These are phyloP conservation scores for Agriotes lineatus DNA, from an alignment of 2,888 invertebrate species.

Conservation along the genomic window DNA sequence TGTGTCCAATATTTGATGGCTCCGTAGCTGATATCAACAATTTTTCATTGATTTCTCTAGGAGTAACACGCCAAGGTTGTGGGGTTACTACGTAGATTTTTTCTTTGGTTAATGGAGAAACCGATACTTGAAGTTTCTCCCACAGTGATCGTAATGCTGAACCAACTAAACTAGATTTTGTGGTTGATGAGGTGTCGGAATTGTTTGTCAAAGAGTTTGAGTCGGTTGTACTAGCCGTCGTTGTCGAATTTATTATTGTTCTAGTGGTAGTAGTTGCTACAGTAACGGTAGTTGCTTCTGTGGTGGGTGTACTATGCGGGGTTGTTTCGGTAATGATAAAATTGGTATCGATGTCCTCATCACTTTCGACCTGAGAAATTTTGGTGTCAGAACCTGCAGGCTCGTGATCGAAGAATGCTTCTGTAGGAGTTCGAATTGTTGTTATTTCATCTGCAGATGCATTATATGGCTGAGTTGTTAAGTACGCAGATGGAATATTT, in stretches of 20 bases:
- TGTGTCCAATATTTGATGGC: constrained; percentile 64
- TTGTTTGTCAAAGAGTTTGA: not conserved
- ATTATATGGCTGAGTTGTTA: constrained; percentile 72
- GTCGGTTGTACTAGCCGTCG: not conserved
- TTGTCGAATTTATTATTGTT: not conserved
- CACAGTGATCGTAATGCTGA: constrained; percentile 69
- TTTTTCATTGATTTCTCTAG: constrained; percentile 62
- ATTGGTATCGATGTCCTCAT: constrained; percentile 58
- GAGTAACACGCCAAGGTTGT: constrained; percentile 69
- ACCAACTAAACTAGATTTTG: constrained; percentile 50
- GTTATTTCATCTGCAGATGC: constrained; percentile 37
- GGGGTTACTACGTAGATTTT: constrained; percentile 88
- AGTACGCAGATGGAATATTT: constrained; percentile 82
- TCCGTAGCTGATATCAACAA: constrained; percentile 47
- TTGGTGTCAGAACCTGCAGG: constrained; percentile 57
- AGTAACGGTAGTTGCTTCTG: constrained; percentile 41
- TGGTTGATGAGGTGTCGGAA: not conserved
- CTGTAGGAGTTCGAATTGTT: constrained; percentile 37
- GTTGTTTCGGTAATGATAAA: constrained; percentile 53
- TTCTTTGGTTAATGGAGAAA: constrained; percentile 83
- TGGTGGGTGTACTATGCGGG: constrained; percentile 30
- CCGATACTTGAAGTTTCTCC: constrained; percentile 77
- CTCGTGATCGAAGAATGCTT: constrained; percentile 53
- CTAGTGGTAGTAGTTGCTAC: not conserved
- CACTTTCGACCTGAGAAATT: constrained; percentile 50